Evolutionary conservation across 2,888 invertebrate species (phyloP), one percentile per base, ranked within the genome.

Genomic region (Scelioninae gen. 2): DNA sequence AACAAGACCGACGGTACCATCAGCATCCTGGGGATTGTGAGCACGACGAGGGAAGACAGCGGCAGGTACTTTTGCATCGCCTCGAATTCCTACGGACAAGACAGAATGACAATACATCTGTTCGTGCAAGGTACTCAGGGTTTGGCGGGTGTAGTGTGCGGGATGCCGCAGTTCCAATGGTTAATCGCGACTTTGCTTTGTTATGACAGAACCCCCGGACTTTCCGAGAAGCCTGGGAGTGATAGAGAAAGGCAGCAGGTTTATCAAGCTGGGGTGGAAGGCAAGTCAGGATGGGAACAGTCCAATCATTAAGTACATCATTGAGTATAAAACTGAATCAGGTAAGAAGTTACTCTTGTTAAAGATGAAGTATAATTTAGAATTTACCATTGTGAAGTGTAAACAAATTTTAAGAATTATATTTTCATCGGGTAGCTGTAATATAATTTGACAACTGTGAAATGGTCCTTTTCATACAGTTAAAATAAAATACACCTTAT

Each of bases 241-340:
- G 53, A 92, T 93, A 81, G 94, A 95, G 77, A 94, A 94, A 82
- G 92, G 94, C 80, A 95, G 96, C 67, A 89, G 95, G 70, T 91
- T 93, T 19, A 91, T 96, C 75, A 93, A 94, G 80, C 89, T 97
- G 79, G 93, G 94, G 0, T 97, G 96, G 97, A 93, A 93, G 25
- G 93, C 93, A 78, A 95, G 96, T 7, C 95, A 95, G 82, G 93
- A 94, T 76, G 95, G 95, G 71, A 95, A 95, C 81, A 95, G 95
- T 85, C 94, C 94, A 19, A 93, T 97, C 75, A 93, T 92, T 72
- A 93, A 93, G 84, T 96, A 96, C 85, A 93, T 95, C 74, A 91
- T 96, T 31, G 96, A 96, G 86, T 96, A 94, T 85, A 96, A 96
- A 85, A 92, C 93, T 82, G 93, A 93, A 71, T 90, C 93, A 88